Base-by-base conservation (phyloP, 2,888 invertebrate species). In the Drosophila setosimentum region DNA sequence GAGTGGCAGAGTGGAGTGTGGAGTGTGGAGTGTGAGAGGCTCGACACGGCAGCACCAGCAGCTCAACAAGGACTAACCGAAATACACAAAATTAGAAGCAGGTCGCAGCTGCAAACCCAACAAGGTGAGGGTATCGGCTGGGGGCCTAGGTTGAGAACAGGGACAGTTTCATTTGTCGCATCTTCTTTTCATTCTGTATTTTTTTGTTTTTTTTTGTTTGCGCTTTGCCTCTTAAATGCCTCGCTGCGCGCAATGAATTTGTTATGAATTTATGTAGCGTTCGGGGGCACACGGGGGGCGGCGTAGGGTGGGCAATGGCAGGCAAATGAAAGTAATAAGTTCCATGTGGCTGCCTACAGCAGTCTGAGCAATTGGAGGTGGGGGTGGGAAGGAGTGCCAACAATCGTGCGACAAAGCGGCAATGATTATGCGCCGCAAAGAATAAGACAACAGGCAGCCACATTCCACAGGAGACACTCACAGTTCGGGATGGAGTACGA, bases 211-310 rank as follows among this genome's bases (percentile, higher is more conserved):
- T 42, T 71, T 8, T 16, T 27, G 11, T 42, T 60, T 59, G 45
- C 30, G n/a, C n/a, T 37, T 37, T 63, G 64, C 35, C 80, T 87
- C 78, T 81, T 86, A 82, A 86, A 83, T 81, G 85, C 84, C 79
- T 89, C 79, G 88, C 83, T 89, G 90, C 90, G 86, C 90, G 90
- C 88, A 87, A 87, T 87, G 90, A 87, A 89, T 87, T 89, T 85
- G 88, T 87, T 89, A 87, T 87, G 86, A 87, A 87, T 87, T 87
- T 87, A 89, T 87, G 83, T 77, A 70, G 66, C 74, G 68, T 65
- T 68, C 40, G 55, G 24, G 0, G 18, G 54, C 27, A 37, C 32
- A 18, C n/a, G n/a, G 30, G 37, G 27, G 10, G 62, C 48, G 57
- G 66, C n/a, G n/a, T n/a, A n/a, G 71, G 11, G 13, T 8, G 35